Conservation (phyloP, 2,888 invertebrate species). For the Podabrus alpinus region DNA sequence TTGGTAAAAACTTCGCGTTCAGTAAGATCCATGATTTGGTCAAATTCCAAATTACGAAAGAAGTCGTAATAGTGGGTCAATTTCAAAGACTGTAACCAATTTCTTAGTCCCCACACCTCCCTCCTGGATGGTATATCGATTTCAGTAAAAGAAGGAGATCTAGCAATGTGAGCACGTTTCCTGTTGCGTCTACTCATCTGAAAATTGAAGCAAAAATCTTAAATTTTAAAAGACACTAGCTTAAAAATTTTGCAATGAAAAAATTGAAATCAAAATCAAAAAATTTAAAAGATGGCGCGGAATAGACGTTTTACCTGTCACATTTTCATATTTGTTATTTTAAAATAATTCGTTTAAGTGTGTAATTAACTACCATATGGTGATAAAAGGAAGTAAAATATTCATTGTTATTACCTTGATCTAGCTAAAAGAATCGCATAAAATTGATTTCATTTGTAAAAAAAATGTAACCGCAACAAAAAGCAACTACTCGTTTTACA, state of each 20-base stretch:
- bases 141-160: neutral
- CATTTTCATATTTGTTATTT: neutral
- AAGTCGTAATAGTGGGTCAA: neutral
- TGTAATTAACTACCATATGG: neutral
- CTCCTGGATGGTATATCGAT: neutral
- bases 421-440: accelerated
- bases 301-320: neutral
- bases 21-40: neutral
- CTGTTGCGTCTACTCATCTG: neutral
- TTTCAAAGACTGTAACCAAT: neutral
- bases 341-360: neutral
- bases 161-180: neutral
- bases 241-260: too few species aligned
- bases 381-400: neutral
- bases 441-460: too few species aligned
- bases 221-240: too few species aligned
- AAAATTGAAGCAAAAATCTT: neutral
- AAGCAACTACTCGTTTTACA: neutral
- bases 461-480: neutral
- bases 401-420: neutral
- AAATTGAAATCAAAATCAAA: neutral
- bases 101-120: neutral
- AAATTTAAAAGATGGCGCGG: neutral
- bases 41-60: neutral
- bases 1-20: neutral